Evolutionary conservation across 23 tunicate genomes (phyloP).

Genomic region (Halocynthia roretzi): DNA sequence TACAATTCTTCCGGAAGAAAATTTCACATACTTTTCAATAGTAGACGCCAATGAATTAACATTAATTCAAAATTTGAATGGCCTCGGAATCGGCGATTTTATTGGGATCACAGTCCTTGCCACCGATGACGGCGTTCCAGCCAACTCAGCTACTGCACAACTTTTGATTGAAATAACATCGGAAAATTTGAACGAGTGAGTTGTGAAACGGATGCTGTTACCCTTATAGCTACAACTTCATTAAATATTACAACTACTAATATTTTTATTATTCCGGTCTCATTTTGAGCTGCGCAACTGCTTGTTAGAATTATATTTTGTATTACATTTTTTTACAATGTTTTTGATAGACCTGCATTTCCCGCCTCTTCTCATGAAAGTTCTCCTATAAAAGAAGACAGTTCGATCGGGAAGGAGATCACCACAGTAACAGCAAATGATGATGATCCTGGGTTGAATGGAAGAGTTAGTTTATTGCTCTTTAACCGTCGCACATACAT

Average conservation of each 20-base stretch:
- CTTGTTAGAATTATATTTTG: background rate
- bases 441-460: slow-evolving; percentile 53
- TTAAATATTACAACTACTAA: background rate
- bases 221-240: background rate
- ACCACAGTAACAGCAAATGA: slow-evolving; percentile 43
- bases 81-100: slow-evolving; percentile 10
- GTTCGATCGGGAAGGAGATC: slow-evolving; percentile 13
- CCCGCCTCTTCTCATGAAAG: slow-evolving; percentile 16
- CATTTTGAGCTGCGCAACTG: no score
- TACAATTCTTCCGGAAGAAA: slow-evolving; percentile 1
- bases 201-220: background rate
- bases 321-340: background rate
- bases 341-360: slow-evolving; percentile 44
- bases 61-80: background rate
- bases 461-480: slow-evolving; percentile 30
- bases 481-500: background rate
- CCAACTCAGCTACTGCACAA: slow-evolving; percentile 2
- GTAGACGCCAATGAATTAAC: background rate
- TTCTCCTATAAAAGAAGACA: slow-evolving; percentile 30
- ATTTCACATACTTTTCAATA: slow-evolving; percentile 16
- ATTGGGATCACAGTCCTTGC: slow-evolving; percentile 30
- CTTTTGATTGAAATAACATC: slow-evolving; percentile 41
- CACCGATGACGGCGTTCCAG: slow-evolving; percentile 60
- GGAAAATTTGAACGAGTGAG: slow-evolving; percentile 40
- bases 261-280: no score